A percentile compares a stretch with the other conserved stretches of the same genome.
phyloP scores from a whole-genome alignment of 2,797 vertebrate species.

The Paratrypauchen microcephalus region DNA sequence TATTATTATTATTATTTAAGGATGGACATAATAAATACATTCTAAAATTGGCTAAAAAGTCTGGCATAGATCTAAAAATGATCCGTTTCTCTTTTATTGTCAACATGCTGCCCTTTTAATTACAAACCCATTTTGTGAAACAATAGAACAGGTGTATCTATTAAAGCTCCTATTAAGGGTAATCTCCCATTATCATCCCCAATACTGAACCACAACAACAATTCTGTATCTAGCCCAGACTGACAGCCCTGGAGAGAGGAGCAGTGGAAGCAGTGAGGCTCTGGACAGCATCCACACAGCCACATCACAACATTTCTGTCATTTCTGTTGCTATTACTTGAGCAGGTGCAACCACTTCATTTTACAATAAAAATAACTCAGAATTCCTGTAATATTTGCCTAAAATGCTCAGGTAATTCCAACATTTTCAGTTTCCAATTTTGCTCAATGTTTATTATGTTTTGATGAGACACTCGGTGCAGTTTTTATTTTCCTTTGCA shows the following conservation, averaged over 20 bases:
- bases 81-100: not conserved
- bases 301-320: constrained; percentile 80
- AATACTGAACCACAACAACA: constrained; percentile 4
- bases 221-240: not conserved
- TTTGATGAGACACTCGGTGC: constrained; percentile 60
- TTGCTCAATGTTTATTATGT: constrained; percentile 68
- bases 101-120: not conserved
- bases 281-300: constrained; percentile 83
- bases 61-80: not conserved
- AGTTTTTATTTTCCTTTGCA: constrained; percentile 42
- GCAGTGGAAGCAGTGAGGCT: constrained; percentile 86
- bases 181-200: not conserved
- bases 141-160: not conserved
- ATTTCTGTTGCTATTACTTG: constrained; percentile 79
- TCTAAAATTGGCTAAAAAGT: too few relatives aligned
- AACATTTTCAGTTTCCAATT: constrained; percentile 74
- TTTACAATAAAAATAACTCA: not conserved
- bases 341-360: constrained; percentile 41
- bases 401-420: constrained; percentile 73
- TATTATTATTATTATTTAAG: too few relatives aligned
- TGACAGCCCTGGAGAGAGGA: constrained; percentile 54
- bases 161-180: not conserved
- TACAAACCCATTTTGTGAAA: not conserved
- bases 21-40: too few relatives aligned
- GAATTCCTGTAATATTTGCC: not conserved